These are phyloP conservation scores for Fregetta grallaria DNA, from an alignment of 2,113 vertebrate genomes.

Conservation along the genomic window DNA sequence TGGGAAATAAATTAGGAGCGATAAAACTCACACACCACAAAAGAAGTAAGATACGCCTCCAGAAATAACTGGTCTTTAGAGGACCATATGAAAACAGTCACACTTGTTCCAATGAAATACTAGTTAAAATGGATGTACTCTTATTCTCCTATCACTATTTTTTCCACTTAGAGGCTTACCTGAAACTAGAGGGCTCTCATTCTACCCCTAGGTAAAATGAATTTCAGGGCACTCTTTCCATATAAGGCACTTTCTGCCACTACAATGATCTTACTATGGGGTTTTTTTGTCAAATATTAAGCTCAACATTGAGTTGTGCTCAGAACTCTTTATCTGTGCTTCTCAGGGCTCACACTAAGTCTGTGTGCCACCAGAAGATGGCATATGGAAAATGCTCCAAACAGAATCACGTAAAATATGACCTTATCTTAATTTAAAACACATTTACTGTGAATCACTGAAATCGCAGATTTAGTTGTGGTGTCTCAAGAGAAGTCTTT, in stretches of 20 bases:
- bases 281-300: neutral
- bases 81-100: neutral
- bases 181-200: neutral
- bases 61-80: neutral
- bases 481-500: neutral
- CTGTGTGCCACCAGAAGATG: neutral
- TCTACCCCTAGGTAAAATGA: neutral
- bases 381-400: neutral
- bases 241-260: neutral
- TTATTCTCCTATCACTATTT: neutral
- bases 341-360: neutral
- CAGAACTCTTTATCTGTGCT: neutral
- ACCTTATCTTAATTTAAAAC: neutral
- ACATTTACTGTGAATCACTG: neutral
- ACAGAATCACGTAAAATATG: neutral
- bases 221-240: neutral
- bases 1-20: neutral
- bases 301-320: neutral
- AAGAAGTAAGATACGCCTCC: neutral
- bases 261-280: neutral
- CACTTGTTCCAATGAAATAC: neutral
- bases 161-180: neutral
- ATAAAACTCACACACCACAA: neutral
- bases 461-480: neutral
- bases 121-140: neutral